Base-by-base conservation (phyloP, 2,797 vertebrate species). In the Margarornis squamiger region DNA sequence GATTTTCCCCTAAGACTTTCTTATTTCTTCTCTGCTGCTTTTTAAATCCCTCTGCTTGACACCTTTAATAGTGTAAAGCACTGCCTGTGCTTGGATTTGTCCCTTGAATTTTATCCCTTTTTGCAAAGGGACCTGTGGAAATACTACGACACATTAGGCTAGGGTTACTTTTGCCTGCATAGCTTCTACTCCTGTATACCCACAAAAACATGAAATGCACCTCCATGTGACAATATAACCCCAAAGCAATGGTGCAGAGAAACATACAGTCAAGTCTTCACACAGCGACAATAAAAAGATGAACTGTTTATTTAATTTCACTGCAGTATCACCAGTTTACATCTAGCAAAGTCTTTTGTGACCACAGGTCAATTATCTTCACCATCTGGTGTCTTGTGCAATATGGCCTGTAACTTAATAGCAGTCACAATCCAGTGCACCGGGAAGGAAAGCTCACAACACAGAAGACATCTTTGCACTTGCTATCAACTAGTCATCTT, bases 351-450 rank as follows among this genome's bases (percentile, higher is more conserved):
- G 67, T 27, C 67, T 74, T 95, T 61, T 91, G 91, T 14, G 62
- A 92, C 62, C 48, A 49, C 62, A 62, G 73, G 91, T 92, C 89
- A 90, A 85, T 86, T 59, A 89, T 15, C 71, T 59, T 84, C 79
- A 72, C 85, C 89, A 94, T 88, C 82, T 83, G 79, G 49, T 78
- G 75, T 73, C 39, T 88, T 26, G 43, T 15, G 32, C 61, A 79
- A 46, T 36, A 57, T 13, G 39, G 46, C 52, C 66, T 90, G 73
- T 66, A 94, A 87, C 58, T 88, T 45, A 90, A 87, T 2, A 87
- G 78, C 45, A 76, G 71, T 26, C 71, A 61, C 52, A 92, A 52
- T 21, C 72, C 58, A 55, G 39, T 7, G 55, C 62, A 20, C 41
- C 0, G 2, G 51, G 55, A 90, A 70, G 76, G 38, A 86, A 65